phyloP scores from a whole-genome alignment of 1,140 invertebrate genomes.

The Drosophila watanabei region DNA sequence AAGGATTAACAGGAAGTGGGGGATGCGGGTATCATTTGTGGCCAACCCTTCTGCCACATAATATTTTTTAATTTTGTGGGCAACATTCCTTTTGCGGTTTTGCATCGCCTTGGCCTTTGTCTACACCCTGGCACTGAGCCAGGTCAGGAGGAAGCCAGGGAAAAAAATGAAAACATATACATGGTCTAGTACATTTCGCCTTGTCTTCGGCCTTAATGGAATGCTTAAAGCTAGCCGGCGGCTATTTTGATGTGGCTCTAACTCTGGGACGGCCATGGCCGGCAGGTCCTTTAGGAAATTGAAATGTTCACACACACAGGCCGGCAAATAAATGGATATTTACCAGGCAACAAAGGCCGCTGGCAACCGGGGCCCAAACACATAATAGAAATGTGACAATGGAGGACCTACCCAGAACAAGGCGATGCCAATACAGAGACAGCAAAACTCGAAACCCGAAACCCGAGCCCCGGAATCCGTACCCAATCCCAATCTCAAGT shows the following conservation, averaged over 20 bases:
- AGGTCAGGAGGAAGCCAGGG: background rate
- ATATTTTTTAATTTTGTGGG: slow-evolving; percentile 35
- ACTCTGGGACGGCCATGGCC: slow-evolving; percentile 42
- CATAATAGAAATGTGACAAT: slow-evolving; percentile 78
- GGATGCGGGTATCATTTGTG: background rate
- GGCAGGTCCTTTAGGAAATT: slow-evolving; percentile 68
- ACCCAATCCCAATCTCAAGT: slow-evolving; percentile 2
- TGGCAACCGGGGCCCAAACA: slow-evolving; percentile 23
- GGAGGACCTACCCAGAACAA: slow-evolving; percentile 20
- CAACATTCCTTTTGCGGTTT: slow-evolving; percentile 26
- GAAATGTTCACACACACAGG: slow-evolving; percentile 66
- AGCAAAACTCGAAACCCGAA: slow-evolving; percentile 42
- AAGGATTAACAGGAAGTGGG: background rate
- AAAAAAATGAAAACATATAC: slow-evolving; percentile 19
- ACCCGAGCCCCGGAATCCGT: slow-evolving; percentile 12
- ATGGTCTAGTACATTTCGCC: slow-evolving; percentile 27
- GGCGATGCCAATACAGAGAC: slow-evolving; percentile 17
- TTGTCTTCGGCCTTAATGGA: slow-evolving; percentile 60
- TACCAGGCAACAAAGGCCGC: slow-evolving; percentile 63
- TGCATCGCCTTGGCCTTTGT: slow-evolving; percentile 25
- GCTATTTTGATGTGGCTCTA: slow-evolving; percentile 61
- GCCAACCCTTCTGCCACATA: slow-evolving; percentile 23
- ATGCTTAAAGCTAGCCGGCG: slow-evolving; percentile 64
- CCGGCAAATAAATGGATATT: slow-evolving; percentile 74
- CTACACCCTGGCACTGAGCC: slow-evolving; percentile 23